A percentile compares a stretch with the other conserved stretches of the same genome.
Conservation (phyloP, 2,113 vertebrate species). For the Platysteira castanea region DNA sequence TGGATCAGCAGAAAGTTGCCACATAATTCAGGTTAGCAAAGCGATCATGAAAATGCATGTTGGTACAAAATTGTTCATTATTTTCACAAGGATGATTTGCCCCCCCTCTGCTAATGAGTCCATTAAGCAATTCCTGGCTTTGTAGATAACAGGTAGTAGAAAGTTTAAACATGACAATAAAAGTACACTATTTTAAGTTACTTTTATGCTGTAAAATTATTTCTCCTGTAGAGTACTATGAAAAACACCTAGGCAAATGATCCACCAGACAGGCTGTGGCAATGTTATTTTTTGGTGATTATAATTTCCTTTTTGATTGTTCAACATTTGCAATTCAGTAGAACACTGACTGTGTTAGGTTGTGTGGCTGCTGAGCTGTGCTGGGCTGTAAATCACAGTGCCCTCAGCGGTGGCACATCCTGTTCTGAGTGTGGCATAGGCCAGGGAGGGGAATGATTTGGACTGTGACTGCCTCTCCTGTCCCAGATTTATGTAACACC, state of each 20-base stretch:
- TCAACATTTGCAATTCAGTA: background rate
- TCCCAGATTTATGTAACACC: background rate
- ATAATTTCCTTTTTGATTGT: background rate
- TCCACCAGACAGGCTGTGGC: background rate
- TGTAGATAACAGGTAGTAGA: background rate
- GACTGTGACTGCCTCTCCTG: background rate
- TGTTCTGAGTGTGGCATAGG: background rate
- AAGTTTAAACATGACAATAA: background rate
- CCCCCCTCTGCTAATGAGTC: accelerated
- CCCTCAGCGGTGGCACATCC: background rate
- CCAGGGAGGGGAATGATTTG: background rate
- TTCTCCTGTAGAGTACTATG: background rate
- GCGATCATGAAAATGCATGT: background rate
- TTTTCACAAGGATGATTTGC: background rate
- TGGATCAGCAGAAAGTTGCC: background rate
- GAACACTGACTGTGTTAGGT: background rate
- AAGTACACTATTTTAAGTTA: background rate
- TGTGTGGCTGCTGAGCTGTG: background rate
- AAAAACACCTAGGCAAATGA: background rate
- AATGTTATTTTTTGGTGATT: background rate
- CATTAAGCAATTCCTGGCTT: background rate
- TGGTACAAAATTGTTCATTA: background rate
- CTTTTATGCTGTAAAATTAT: background rate
- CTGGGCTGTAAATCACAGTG: background rate
- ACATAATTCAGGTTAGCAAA: background rate